phyloP scores from a whole-genome alignment of 2,113 vertebrate genomes.

The Seriola dumerili region DNA sequence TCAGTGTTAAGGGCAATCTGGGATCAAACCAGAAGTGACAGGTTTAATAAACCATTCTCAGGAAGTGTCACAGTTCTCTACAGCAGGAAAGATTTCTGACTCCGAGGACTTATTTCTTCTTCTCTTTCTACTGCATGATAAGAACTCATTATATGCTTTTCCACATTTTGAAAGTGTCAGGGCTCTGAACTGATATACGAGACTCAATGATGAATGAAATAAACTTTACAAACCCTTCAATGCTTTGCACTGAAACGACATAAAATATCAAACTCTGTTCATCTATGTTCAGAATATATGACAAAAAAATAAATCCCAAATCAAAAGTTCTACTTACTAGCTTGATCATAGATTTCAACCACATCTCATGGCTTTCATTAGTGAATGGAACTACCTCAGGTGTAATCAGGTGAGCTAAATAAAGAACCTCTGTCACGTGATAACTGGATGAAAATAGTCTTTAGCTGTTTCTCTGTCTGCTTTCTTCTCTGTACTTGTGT shows the following conservation, averaged over 20 bases:
- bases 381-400: too few relatives aligned
- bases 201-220: not conserved
- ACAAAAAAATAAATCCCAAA: too few relatives aligned
- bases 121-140: not conserved
- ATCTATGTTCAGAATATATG: not conserved
- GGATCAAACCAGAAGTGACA: conserved; percentile 65
- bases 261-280: not conserved
- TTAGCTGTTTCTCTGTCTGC: too few relatives aligned
- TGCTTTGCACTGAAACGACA: not conserved
- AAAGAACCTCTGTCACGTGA: too few relatives aligned
- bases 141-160: conserved; percentile 3
- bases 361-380: too few relatives aligned
- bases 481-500: too few relatives aligned
- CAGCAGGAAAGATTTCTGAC: not conserved
- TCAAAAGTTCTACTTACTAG: too few relatives aligned
- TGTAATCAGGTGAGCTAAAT: too few relatives aligned
- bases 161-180: not conserved
- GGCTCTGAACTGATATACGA: not conserved
- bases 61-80: not conserved
- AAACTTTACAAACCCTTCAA: not conserved
- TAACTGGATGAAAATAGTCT: too few relatives aligned
- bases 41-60: conserved; percentile 43
- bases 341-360: too few relatives aligned
- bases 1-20: conserved; percentile 20
- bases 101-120: not conserved